These are phyloP conservation scores for Eustalomyia histrio DNA, from an alignment of 2,888 invertebrate species.

Conservation along the genomic window DNA sequence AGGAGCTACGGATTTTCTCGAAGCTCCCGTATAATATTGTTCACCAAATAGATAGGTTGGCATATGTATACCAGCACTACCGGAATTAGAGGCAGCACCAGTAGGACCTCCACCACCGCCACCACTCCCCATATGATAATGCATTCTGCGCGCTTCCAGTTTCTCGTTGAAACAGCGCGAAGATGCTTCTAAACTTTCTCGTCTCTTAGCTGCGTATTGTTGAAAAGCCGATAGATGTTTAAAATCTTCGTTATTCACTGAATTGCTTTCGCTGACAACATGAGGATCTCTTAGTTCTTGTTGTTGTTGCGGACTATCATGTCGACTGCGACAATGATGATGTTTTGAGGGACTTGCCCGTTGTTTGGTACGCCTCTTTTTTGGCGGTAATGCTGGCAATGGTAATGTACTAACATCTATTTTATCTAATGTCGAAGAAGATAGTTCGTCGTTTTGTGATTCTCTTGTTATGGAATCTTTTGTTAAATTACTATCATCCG, in stretches of 20 bases:
- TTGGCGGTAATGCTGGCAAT: constrained; percentile 77
- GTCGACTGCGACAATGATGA: constrained; percentile 62
- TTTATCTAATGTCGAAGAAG: constrained; percentile 76
- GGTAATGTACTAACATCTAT: constrained; percentile 78
- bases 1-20: constrained; percentile 67
- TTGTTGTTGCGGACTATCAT: constrained; percentile 50
- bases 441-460: constrained; percentile 77
- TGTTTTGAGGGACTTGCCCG: constrained; percentile 73
- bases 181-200: constrained; percentile 77
- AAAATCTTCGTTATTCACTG: constrained; percentile 35
- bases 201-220: constrained; percentile 76
- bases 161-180: constrained; percentile 77
- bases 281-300: constrained; percentile 51
- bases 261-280: constrained; percentile 35
- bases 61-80: constrained; percentile 67
- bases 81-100: constrained; percentile 56
- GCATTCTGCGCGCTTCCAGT: constrained; percentile 79
- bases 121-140: constrained; percentile 74
- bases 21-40: constrained; percentile 68
- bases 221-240: constrained; percentile 71
- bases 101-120: constrained; percentile 65
- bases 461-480: constrained; percentile 75
- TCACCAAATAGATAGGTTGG: constrained; percentile 79
- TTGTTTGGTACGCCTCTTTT: constrained; percentile 75
- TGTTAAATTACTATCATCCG: constrained; percentile 77